Evolutionary conservation across 2,797 vertebrate species (phyloP).

Genomic region (Coregonus suidteri): DNA sequence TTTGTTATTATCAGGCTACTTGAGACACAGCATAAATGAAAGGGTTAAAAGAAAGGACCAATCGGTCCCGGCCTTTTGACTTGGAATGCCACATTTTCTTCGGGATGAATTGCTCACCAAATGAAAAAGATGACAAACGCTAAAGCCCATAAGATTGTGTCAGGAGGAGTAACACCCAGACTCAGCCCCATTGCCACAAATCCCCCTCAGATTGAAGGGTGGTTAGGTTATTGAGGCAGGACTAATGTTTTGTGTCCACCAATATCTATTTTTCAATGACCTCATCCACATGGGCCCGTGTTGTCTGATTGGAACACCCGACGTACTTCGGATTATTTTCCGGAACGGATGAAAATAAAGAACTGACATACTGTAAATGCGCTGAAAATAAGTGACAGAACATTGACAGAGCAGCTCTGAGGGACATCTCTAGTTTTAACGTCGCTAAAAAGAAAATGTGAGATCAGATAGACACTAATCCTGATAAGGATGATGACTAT

Average conservation of each 20-base stretch:
- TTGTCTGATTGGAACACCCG: constrained; percentile 16
- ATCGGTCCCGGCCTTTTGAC: neutral
- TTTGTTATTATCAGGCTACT: neutral
- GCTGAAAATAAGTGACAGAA: neutral
- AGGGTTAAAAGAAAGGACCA: neutral
- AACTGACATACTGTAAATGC: neutral
- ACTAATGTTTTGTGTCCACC: constrained; percentile 8
- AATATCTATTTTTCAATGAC: constrained; percentile 23
- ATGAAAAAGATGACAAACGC: constrained; percentile 33
- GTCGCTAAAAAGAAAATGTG: too few species aligned
- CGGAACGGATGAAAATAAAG: neutral
- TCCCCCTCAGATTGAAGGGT: constrained; percentile 17
- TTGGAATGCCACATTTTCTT: neutral
- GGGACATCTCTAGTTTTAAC: neutral
- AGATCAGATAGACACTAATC: too few species aligned
- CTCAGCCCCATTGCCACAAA: constrained; percentile 2
- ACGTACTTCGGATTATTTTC: neutral
- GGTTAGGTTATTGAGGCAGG: constrained; percentile 14
- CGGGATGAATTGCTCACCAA: constrained; percentile 15
- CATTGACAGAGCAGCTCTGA: neutral
- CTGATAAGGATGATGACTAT: too few species aligned
- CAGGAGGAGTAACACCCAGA: neutral
- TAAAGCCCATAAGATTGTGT: constrained; percentile 7
- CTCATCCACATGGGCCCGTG: neutral
- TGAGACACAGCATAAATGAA: neutral